Evolutionary conservation across 2,888 invertebrate species (phyloP).

Genomic region (Tubulanus polymorphus): DNA sequence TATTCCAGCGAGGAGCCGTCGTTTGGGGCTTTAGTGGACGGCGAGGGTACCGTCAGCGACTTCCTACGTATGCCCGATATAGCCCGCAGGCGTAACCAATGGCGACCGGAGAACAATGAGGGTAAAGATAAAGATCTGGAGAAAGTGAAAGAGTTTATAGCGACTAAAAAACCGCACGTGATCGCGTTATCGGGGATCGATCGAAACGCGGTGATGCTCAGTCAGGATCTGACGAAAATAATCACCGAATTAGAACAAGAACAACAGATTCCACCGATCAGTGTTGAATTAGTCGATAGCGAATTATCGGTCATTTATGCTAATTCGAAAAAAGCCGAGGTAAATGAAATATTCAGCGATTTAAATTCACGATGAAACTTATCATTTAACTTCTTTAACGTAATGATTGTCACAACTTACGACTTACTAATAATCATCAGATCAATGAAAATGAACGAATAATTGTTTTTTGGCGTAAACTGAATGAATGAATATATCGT

Average conservation of each 20-base stretch:
- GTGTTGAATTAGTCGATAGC: constrained; percentile 89
- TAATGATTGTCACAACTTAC: no score
- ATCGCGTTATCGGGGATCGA: constrained; percentile 84
- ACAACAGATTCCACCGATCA: constrained; percentile 75
- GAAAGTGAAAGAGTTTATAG: constrained; percentile 75
- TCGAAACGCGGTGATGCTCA: constrained; percentile 60
- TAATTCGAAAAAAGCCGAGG: constrained; percentile 79
- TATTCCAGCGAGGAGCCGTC: constrained; percentile 61
- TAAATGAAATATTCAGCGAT: no score
- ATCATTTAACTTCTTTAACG: no score
- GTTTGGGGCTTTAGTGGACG: constrained; percentile 80
- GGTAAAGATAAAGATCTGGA: constrained; percentile 63
- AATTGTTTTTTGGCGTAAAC: no score
- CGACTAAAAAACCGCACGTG: constrained; percentile 87
- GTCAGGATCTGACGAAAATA: constrained; percentile 44
- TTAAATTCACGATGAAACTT: no score
- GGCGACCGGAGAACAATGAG: constrained; percentile 66
- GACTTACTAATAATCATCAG: no score
- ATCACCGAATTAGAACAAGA: constrained; percentile 61
- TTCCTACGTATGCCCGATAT: constrained; percentile 83
- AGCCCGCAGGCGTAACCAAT: constrained; percentile 70
- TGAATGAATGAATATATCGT: no score
- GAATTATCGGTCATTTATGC: constrained; percentile 88
- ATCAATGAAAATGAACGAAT: no score
- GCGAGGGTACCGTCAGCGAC: constrained; percentile 89